Percentiles rank a stretch among this genome's conserved stretches.
Conservation (phyloP, 2,797 vertebrate genomes). For the Adrianichthys oophorus region DNA sequence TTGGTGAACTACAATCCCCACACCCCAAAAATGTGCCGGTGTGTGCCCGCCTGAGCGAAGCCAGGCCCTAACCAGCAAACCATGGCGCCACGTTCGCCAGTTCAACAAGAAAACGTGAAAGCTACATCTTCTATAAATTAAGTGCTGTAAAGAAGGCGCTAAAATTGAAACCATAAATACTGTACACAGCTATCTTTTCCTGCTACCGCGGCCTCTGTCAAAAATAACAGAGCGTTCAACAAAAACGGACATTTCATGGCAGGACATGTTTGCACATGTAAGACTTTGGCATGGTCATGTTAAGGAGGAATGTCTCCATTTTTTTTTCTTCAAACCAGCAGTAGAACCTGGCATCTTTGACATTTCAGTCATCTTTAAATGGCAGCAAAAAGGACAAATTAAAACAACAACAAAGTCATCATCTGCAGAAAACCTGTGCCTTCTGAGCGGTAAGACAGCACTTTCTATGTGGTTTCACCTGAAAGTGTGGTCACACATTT, state of each 20-base stretch:
- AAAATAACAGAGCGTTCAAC: slow-evolving; percentile 13
- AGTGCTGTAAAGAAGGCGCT: slow-evolving; percentile 81
- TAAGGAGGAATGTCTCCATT: slow-evolving; percentile 48
- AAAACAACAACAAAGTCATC: slow-evolving; percentile 38
- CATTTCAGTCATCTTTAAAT: slow-evolving; percentile 1
- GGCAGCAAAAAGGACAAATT: slow-evolving; percentile 28
- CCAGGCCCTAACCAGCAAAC: slow-evolving; percentile 5
- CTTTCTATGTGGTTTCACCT: slow-evolving; percentile 29
- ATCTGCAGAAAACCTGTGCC: slow-evolving; percentile 40
- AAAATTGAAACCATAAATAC: slow-evolving; percentile 90
- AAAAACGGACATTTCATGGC: slow-evolving; percentile 33
- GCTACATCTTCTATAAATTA: slow-evolving; percentile 86
- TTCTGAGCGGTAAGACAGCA: slow-evolving; percentile 35
- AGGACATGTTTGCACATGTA: slow-evolving; percentile 26
- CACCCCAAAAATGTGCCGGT: neutral
- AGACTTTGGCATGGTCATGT: slow-evolving; percentile 57
- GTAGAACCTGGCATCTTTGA: slow-evolving; percentile 35
- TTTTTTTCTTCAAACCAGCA: slow-evolving; percentile 21
- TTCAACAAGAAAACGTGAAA: slow-evolving; percentile 54
- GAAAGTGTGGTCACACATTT: slow-evolving; percentile 67
- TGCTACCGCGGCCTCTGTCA: slow-evolving; percentile 52
- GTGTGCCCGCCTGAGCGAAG: slow-evolving; percentile 6
- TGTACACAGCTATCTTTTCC: slow-evolving; percentile 79
- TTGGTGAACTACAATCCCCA: slow-evolving; percentile 5
- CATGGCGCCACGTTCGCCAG: slow-evolving; percentile 29